phyloP scores from a whole-genome alignment of 2,888 invertebrate genomes.

The Toxonevra muliebris region DNA sequence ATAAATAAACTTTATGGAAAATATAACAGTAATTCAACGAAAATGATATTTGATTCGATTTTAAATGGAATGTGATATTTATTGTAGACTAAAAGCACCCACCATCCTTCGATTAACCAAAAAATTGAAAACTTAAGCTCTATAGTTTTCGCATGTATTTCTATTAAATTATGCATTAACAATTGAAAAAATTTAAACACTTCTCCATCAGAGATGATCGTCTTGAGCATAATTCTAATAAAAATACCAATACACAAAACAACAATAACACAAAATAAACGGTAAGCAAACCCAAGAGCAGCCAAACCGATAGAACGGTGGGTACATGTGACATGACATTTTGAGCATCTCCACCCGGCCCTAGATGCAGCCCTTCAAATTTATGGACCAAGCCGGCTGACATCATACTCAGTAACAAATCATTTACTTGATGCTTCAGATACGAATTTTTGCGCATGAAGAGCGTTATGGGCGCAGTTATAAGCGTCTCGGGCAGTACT shows the following conservation, averaged over 20 bases:
- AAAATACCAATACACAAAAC: constrained; percentile 47
- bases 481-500: constrained; percentile 43
- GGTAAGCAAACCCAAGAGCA: constrained; percentile 50
- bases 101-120: no score
- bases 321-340: constrained; percentile 39
- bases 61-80: no score
- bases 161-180: constrained; percentile 17
- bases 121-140: no score
- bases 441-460: constrained; percentile 56
- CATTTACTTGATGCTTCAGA: constrained; percentile 43
- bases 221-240: constrained; percentile 46
- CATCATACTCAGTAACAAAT: constrained; percentile 49
- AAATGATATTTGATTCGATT: no score
- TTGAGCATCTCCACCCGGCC: constrained; percentile 33
- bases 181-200: constrained; percentile 45
- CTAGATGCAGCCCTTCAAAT: constrained; percentile 44
- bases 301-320: constrained; percentile 42
- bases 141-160: no score
- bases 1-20: no score
- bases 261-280: constrained; percentile 41
- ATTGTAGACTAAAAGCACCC: no score
- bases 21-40: no score
- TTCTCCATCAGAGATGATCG: constrained; percentile 35
- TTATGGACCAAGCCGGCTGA: constrained; percentile 48
- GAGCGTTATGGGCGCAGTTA: constrained; percentile 51